Conservation (phyloP, 1,140 invertebrate genomes). For the Lordiphosa collinella region DNA sequence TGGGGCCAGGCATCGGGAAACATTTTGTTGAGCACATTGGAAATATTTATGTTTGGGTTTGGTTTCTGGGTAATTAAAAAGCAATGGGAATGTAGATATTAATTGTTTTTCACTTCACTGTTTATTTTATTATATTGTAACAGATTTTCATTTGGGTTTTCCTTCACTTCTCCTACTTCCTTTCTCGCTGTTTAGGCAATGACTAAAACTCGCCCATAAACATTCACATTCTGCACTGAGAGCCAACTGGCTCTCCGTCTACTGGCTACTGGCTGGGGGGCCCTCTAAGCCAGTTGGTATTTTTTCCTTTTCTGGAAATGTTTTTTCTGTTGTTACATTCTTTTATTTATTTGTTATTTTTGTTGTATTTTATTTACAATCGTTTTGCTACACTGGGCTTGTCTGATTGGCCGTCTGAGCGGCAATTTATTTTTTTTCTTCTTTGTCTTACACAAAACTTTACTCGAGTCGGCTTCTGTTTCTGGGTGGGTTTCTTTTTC, state of each 20-base stretch:
- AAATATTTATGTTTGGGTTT: constrained; percentile 7
- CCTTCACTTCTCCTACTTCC: constrained; percentile 1
- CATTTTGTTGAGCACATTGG: constrained; percentile 69
- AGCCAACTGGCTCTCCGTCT: constrained; percentile 28
- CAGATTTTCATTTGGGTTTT: neutral
- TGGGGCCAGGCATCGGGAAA: constrained; percentile 54
- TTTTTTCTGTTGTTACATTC: constrained; percentile 43
- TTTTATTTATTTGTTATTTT: constrained; percentile 15
- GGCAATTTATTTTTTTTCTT: constrained; percentile 31
- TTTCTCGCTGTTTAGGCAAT: constrained; percentile 16
- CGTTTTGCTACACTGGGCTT: constrained; percentile 30
- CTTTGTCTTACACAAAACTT: constrained; percentile 24
- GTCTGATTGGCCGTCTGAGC: constrained; percentile 53
- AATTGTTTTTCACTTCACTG: neutral
- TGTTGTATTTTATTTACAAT: constrained; percentile 46
- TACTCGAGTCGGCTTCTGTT: constrained; percentile 22
- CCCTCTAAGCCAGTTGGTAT: constrained; percentile 11
- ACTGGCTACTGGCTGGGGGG: constrained; percentile 38
- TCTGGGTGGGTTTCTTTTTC: constrained; percentile 56
- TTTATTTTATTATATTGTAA: neutral
- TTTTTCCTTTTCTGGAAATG: constrained; percentile 38
- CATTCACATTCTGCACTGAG: constrained; percentile 16
- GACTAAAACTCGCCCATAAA: constrained; percentile 29
- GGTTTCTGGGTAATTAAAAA: neutral
- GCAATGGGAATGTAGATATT: no score